Evolutionary conservation across 2,113 vertebrate species (phyloP), one percentile per base, ranked within the genome.

Genomic region (Camelus dromedarius): DNA sequence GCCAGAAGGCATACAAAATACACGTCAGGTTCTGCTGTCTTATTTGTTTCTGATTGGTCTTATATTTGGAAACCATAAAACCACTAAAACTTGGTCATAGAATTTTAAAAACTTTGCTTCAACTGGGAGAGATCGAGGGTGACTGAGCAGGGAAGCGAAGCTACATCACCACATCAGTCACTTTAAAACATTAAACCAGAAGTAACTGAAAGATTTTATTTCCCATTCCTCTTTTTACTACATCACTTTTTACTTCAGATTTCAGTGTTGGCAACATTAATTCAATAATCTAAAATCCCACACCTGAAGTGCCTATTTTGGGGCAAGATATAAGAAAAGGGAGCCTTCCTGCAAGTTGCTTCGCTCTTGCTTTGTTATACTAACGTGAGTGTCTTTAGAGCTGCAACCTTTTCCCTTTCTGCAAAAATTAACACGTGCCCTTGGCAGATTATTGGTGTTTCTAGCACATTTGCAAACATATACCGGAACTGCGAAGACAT

Each of bases 21-120:
- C 66, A 75, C 38, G 62, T 72, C 56, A 69, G 75, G 35, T 82
- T 46, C 50, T 87, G 30, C n/a, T 79, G 54, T 15, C 52, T 69
- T 73, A 67, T 79, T 62, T 95, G 67, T 95, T 96, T 94, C 69
- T 94, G 67, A 72, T 35, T 91, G 66, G 76, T 73, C n/a, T 93
- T 89, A 64, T 58, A 89, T 75, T 96, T 48, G 42, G 24, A 96
- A 93, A 85, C 35, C 60, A 72, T 54, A 92, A 96, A 83, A 69
- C 92, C 81, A 62, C 72, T 32, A 76, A 66, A 79, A 75, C 22
- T 86, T 72, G 19, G 42, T 73, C 46, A 64, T 35, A 56, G 54
- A 91, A 89, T 82, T 97, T 38, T 58, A n/a, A 94, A 84, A 75
- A 20, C 46, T 50, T 38, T 50, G 32, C 67, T 85, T 94, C 52